Base-by-base conservation (phyloP, 2,797 vertebrate genomes). In the Siniperca obscura region DNA sequence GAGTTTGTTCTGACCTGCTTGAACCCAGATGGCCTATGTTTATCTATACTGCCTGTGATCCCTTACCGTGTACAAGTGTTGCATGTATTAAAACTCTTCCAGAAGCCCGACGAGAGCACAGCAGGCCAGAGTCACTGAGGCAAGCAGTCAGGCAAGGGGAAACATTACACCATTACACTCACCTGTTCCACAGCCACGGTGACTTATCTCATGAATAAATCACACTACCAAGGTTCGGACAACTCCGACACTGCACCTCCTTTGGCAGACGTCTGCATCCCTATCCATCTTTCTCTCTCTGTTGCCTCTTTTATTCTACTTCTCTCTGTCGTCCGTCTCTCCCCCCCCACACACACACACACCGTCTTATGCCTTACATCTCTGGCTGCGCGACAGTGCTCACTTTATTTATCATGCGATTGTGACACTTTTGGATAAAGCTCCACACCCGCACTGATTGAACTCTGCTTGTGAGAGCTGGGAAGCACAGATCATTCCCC, bases 181-280 rank as follows among this genome's bases (percentile, higher is more conserved):
- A 94, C 93, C 93, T 93, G 87, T 87, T 92, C 93, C 91, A 87
- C 87, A 91, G 91, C 89, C 82, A 87, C 34, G 78, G 88, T 91
- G 90, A 93, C 93, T 93, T 93, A 92, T 91, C 92, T 92, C 91
- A 92, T 94, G 87, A 93, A 95, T 95, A 94, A 94, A 95, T 94
- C 92, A 92, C 87, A 75, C 76, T 50, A 85, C 85, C 86, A 72
- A 91, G 89, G 86, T 91, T 88, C 44, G 59, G 82, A 89, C 87
- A 60, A 74, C 84, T 90, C 86, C 70, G 64, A 87, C 80, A 12
- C 85, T 67, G 81, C 84, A 82, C 78, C 87, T 89, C 80, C 60
- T 89, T 82, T 90, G 90, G 92, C 90, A 90, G 80, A 83, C 40
- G 14, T 84, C 85, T 84, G 84, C 86, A 60, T 84, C 83, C 74